Conservation (phyloP, 2,113 vertebrate species). For the Bucco capensis region DNA sequence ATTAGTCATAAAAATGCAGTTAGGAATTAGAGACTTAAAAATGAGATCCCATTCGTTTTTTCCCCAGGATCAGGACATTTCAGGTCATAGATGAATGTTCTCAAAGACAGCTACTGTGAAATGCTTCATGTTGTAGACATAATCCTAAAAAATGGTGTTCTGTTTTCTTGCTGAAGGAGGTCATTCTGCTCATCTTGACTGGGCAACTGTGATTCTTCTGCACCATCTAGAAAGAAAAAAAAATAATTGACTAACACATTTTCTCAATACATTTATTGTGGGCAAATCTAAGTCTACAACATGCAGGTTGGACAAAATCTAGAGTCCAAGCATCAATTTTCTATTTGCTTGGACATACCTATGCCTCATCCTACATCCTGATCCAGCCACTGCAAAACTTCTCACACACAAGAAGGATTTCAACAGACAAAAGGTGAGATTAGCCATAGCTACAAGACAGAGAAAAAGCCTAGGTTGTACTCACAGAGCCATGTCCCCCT, state of each 20-base stretch:
- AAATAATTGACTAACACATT: neutral
- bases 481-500: neutral
- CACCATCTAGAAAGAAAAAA: slow-evolving; percentile 41
- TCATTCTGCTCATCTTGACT: neutral
- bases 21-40: neutral
- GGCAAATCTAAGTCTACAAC: neutral
- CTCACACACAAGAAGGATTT: neutral
- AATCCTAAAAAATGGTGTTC: neutral
- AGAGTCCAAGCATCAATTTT: neutral
- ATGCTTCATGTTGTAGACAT: neutral
- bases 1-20: neutral
- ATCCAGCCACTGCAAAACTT: neutral
- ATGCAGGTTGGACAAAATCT: neutral
- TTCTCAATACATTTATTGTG: neutral
- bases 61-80: neutral
- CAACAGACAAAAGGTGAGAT: neutral
- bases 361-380: neutral
- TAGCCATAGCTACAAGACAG: neutral
- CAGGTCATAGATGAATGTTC: neutral
- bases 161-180: neutral
- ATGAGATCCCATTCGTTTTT: slow-evolving; percentile 24
- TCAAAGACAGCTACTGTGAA: neutral
- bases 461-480: neutral
- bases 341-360: neutral
- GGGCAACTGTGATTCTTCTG: neutral